Base-by-base conservation (phyloP, 2,113 vertebrate genomes). In the Thinocorus orbignyianus region DNA sequence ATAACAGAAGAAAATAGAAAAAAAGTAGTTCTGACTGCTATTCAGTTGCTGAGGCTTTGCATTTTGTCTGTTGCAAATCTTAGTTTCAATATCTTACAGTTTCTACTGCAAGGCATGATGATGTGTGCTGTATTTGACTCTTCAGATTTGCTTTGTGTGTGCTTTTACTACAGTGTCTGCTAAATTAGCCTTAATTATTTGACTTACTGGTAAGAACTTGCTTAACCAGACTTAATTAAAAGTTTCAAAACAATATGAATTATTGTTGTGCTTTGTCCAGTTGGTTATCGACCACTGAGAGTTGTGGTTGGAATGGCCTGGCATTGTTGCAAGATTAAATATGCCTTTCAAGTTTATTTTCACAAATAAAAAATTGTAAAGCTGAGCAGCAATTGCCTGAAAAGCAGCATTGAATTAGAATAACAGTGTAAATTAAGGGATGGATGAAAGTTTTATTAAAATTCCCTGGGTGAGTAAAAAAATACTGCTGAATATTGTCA, bases 221-320 rank as follows among this genome's bases (percentile, higher is more conserved):
- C 91, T 79, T 78, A 51, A 44, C 65, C 28, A 54, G 95, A 81
- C 23, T 94, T 96, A 97, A 95, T 96, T 88, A 94, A 49, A 89
- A 92, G 72, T 78, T 88, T 78, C 77, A 86, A 48, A 94, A n/a
- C 54, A 44, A 10, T 13, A 23, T 60, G 39, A 86, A 92, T 94
- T 90, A 76, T 72, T 89, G 86, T 60, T 92, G 3, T 89, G 77
- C 90, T 92, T 86, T 96, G 92, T 93, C 91, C 88, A 89, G 80
- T 91, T 86, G 83, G 65, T 52, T 95, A 52, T 84, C 7, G 2
- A 51, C 77, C 72, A 6, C 44, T 54, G 51, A 73, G 88, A 58
- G 9, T 35, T 76, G 60, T 73, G 42, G 12, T 35, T 93, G 90
- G 25, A 77, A 11, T 41, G 33, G 46, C 42, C 68, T 90, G 72